Base-by-base conservation (phyloP, 2,888 invertebrate genomes). In the Synanthedon myopaeformis region DNA sequence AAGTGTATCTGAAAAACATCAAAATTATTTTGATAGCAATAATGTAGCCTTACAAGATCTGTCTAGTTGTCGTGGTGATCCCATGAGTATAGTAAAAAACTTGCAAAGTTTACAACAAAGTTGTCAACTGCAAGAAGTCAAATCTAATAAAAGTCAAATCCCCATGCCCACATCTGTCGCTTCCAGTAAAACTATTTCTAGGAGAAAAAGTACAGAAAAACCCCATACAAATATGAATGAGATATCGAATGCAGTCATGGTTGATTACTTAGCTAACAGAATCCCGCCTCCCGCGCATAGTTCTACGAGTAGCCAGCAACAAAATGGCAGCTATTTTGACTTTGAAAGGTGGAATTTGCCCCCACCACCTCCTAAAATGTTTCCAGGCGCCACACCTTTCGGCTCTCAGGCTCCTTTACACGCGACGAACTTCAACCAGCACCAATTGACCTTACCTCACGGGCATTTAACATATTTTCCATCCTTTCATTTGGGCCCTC, bases 301-400 rank as follows among this genome's bases (percentile, higher is more conserved):
- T 67, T 91, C 92, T 53, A 88, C 90, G 4, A 83, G 74, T 66
- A 83, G 70, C 66, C 86, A 88, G 64, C 90, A 89, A 63, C 91
- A 91, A 69, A 91, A 91, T 72, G 91, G 91, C 58, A 91, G 91
- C 53, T 94, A 93, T 70, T 93, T 93, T 66, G 94, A 95, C 74
- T 93, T 94, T 66, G 94, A 93, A 66, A 88, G 94, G 62, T 95
- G 94, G 94, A 94, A 93, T 75, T 82, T 93, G 54, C 92, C 93
- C 45, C 89, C 91, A 8, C 90, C 92, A 14, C 88, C 91, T 35
- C 89, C 92, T 28, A 93, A 92, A 85, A 91, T 92, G 78, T 92
- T 92, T 70, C 84, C 91, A 45, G 88, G 90, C 52, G 77, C 90
- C 14, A 79, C 90, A n/a, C 85, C 89, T 53, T 90, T 90, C 58